A percentile compares a stretch with the other conserved stretches of the same genome.
phyloP scores from a whole-genome alignment of 2,888 invertebrate species.

The Penaeus monodon region DNA sequence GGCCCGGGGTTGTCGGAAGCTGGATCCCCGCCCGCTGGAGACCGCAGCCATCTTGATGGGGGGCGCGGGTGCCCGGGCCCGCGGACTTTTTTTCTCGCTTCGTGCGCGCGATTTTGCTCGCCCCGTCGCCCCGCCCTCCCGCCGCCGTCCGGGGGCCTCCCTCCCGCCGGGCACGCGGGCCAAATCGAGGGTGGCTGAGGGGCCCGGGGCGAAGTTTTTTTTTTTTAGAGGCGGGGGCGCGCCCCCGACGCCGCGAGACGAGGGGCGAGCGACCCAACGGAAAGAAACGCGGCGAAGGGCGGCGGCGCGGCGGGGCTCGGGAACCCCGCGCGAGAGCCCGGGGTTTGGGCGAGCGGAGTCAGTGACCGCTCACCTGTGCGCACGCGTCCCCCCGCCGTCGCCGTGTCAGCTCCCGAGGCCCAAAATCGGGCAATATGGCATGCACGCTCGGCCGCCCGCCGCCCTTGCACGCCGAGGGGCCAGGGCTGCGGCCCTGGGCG shows the following conservation, averaged over 20 bases:
- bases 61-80: constrained; percentile 53
- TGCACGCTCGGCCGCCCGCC: too few relatives aligned
- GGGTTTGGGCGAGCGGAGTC: constrained; percentile 38
- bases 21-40: constrained; percentile 57
- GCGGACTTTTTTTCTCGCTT: neutral
- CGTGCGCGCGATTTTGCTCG: neutral
- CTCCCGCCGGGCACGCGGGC: too few relatives aligned
- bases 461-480: neutral
- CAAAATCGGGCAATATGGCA: neutral
- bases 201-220: too few relatives aligned
- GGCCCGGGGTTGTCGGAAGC: constrained; percentile 46
- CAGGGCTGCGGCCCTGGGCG: neutral
- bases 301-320: neutral
- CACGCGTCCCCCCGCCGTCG: constrained; percentile 42
- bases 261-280: neutral
- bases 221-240: too few relatives aligned
- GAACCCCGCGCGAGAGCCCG: neutral
- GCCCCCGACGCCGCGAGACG: too few relatives aligned
- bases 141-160: too few relatives aligned
- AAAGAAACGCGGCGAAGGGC: constrained; percentile 7
- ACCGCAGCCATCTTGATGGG: constrained; percentile 64
- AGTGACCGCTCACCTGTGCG: constrained; percentile 57
- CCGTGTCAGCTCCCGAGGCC: constrained; percentile 25
- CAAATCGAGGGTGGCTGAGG: too few relatives aligned
- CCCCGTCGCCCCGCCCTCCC: too few relatives aligned